phyloP scores from a whole-genome alignment of 2,113 vertebrate genomes.

The Carassius carassius region DNA sequence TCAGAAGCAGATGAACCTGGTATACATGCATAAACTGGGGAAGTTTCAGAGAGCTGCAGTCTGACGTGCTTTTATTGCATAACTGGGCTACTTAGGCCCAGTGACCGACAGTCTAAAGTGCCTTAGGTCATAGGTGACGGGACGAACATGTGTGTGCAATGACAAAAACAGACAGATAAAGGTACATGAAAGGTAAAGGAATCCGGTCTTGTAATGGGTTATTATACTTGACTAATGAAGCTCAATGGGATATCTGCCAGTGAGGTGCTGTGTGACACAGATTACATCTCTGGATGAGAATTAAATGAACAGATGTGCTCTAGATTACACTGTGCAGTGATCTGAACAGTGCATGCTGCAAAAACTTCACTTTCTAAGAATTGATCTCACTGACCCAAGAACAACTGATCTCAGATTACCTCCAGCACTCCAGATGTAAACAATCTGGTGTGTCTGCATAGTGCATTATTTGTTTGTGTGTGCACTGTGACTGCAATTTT shows the following conservation, averaged over 20 bases:
- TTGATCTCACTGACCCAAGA: too few species aligned
- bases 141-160: neutral
- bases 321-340: neutral
- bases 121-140: neutral
- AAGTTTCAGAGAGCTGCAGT: slow-evolving; percentile 18
- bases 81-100: slow-evolving; percentile 15
- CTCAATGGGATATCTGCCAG: neutral
- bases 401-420: neutral
- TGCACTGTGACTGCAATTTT: neutral
- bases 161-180: neutral
- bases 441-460: neutral
- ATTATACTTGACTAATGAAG: slow-evolving; percentile 8
- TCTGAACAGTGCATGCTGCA: neutral
- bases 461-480: neutral
- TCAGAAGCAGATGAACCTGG: neutral
- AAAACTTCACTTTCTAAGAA: slow-evolving; percentile 1
- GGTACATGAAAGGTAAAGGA: neutral
- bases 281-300: slow-evolving; percentile 4
- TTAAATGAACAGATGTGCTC: slow-evolving; percentile 12
- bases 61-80: slow-evolving; percentile 35
- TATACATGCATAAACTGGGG: neutral
- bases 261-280: neutral
- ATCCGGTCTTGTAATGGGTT: slow-evolving; percentile 11
- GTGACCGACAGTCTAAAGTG: slow-evolving; percentile 25
- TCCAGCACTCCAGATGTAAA: neutral